phyloP scores from a whole-genome alignment of 2,888 invertebrate genomes.

The Crepidodera aurea region DNA sequence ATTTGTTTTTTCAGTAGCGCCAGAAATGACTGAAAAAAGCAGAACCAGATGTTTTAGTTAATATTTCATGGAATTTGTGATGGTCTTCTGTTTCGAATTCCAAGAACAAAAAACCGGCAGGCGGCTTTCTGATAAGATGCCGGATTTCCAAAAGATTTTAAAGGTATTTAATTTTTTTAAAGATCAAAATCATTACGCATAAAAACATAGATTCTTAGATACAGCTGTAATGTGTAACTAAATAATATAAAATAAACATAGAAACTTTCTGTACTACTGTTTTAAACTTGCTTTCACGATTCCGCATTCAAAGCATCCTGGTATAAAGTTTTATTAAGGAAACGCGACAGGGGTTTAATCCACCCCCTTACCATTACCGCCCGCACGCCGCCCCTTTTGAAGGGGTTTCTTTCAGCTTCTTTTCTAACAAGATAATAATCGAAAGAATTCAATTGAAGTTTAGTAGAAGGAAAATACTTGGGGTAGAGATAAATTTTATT shows the following conservation, averaged over 20 bases:
- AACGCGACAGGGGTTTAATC: not conserved
- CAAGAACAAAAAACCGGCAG: constrained; percentile 1
- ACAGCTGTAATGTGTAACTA: too few relatives aligned
- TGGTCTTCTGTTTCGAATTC: constrained; percentile 18
- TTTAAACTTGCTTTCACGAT: not conserved
- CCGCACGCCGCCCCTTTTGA: too few relatives aligned
- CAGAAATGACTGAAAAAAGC: constrained; percentile 11
- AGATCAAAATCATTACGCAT: too few relatives aligned
- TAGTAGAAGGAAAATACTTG: not conserved
- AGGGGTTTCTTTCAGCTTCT: not conserved
- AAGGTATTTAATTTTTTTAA: too few relatives aligned
- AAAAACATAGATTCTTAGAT: too few relatives aligned
- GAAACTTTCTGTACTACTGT: too few relatives aligned
- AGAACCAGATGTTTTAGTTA: constrained; percentile 13
- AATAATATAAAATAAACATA: too few relatives aligned
- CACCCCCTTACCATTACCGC: not conserved
- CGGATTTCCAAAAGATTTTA: too few relatives aligned
- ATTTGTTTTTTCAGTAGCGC: constrained; percentile 22
- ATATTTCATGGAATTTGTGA: constrained; percentile 19
- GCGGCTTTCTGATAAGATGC: too few relatives aligned
- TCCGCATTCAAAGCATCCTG: not conserved
- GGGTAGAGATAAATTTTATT: not conserved
- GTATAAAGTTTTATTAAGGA: not conserved
- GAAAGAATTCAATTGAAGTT: constrained; percentile 5
- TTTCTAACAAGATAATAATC: constrained; percentile 9